phyloP scores from a whole-genome alignment of 2,797 vertebrate genomes.

The Microctenopoma stevenorrisi region DNA sequence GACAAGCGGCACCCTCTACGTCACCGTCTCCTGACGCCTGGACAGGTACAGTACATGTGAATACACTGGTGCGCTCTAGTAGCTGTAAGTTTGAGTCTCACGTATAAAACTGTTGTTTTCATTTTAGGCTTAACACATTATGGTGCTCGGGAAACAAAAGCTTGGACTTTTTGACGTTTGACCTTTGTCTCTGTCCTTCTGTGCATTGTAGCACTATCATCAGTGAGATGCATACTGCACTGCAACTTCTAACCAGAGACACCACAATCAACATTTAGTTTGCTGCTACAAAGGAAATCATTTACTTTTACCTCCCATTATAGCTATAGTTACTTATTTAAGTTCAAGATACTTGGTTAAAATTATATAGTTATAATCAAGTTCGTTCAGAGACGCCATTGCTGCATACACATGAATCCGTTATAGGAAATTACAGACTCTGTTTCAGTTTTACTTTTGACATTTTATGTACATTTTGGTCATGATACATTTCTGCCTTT shows the following conservation, averaged over 20 bases:
- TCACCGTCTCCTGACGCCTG: slow-evolving; percentile 60
- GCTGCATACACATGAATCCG: too few species aligned
- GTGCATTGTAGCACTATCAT: neutral
- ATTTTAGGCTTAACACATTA: too few species aligned
- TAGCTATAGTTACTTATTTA: neutral
- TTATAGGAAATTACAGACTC: too few species aligned
- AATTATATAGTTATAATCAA: too few species aligned
- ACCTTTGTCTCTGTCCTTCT: neutral
- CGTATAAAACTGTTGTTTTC: too few species aligned
- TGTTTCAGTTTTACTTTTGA: too few species aligned
- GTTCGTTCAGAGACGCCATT: too few species aligned
- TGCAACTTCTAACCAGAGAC: neutral
- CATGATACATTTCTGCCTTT: too few species aligned
- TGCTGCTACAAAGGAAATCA: neutral
- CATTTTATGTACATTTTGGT: too few species aligned
- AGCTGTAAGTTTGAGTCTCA: neutral
- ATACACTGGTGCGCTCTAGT: neutral
- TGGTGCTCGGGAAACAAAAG: neutral
- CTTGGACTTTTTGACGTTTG: neutral
- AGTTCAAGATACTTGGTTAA: too few species aligned
- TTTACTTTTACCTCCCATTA: neutral
- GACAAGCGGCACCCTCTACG: slow-evolving; percentile 54
- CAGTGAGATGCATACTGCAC: neutral
- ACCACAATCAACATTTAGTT: neutral
- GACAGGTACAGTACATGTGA: slow-evolving; percentile 26